Evolutionary conservation across 2,113 vertebrate species (phyloP).

Genomic region (Albula goreensis): DNA sequence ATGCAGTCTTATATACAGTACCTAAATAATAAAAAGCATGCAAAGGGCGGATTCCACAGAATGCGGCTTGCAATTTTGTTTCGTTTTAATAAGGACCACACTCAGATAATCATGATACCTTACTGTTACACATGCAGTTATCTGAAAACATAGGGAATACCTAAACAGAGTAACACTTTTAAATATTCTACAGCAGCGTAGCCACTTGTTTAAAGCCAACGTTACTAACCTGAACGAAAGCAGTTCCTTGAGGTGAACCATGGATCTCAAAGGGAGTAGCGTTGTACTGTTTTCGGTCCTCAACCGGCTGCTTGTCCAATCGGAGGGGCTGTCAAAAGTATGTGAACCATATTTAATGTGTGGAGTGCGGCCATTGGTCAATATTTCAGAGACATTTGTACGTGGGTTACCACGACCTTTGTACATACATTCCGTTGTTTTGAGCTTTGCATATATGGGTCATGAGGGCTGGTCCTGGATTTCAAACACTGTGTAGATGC

Average conservation of each 20-base stretch:
- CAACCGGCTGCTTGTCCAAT: conserved; percentile 54
- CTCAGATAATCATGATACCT: not conserved
- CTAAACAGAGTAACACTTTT: not conserved
- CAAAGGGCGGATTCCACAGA: not conserved
- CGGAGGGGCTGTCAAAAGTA: conserved; percentile 29
- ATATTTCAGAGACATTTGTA: not conserved
- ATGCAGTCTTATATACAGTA: not conserved
- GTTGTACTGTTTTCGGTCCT: conserved; percentile 25
- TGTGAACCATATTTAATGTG: conserved; percentile 27
- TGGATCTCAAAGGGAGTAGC: conserved; percentile 32
- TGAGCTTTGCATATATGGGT: not conserved
- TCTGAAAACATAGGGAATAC: not conserved
- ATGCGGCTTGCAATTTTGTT: not conserved
- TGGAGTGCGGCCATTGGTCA: conserved; percentile 55
- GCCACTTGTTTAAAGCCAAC: conserved; percentile 8
- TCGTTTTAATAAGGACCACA: not conserved
- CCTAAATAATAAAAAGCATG: not conserved
- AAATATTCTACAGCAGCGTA: not conserved
- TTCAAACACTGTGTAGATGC: not conserved
- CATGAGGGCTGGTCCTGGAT: not conserved
- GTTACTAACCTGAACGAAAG: conserved; percentile 57
- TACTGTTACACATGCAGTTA: not conserved
- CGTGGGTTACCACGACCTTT: conserved; percentile 18
- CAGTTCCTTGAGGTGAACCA: conserved; percentile 33
- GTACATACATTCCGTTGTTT: conserved; percentile 25